Percentiles rank a stretch among this genome's conserved stretches.
Evolutionary conservation across 2,888 invertebrate species (phyloP).

Genomic region (Anoplius nigerrimus): DNA sequence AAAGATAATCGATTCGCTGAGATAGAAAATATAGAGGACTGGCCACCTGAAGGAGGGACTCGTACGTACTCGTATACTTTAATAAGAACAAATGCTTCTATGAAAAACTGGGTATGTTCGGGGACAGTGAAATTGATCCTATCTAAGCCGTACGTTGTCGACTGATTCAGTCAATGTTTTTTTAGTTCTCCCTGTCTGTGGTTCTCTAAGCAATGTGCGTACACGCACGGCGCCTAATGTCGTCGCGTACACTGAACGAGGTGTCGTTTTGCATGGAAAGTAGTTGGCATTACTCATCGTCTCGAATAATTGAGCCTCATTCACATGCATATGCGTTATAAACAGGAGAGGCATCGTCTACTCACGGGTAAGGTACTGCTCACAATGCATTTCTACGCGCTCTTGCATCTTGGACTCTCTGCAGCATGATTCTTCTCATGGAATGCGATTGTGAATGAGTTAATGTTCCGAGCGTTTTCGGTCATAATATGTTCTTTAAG

Average conservation of each 20-base stretch:
- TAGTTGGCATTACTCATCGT: conserved; percentile 53
- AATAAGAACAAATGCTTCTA: no score
- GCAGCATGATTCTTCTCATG: no score
- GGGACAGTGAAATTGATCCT: no score
- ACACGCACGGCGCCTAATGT: conserved; percentile 30
- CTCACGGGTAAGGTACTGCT: not conserved
- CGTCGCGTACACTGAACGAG: conserved; percentile 29
- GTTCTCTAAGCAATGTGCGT: conserved; percentile 16
- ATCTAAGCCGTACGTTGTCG: conserved; percentile 7
- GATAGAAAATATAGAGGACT: no score
- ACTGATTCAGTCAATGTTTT: conserved; percentile 12
- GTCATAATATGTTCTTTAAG: no score
- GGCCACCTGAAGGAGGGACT: no score
- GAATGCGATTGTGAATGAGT: no score
- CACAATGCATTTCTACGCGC: not conserved
- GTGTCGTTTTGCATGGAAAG: conserved; percentile 57
- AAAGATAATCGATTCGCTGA: no score
- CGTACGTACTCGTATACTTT: no score
- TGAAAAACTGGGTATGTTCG: no score
- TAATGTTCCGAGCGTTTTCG: no score
- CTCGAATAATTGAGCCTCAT: conserved; percentile 57
- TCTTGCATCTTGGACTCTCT: no score
- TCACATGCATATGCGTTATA: conserved; percentile 43
- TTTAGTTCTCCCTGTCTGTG: conserved; percentile 17
- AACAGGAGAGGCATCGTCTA: not conserved